Evolutionary conservation across 23 tunicate genomes (phyloP), one percentile per base, ranked within the genome.

Genomic region (Trididemnum miniatum): DNA sequence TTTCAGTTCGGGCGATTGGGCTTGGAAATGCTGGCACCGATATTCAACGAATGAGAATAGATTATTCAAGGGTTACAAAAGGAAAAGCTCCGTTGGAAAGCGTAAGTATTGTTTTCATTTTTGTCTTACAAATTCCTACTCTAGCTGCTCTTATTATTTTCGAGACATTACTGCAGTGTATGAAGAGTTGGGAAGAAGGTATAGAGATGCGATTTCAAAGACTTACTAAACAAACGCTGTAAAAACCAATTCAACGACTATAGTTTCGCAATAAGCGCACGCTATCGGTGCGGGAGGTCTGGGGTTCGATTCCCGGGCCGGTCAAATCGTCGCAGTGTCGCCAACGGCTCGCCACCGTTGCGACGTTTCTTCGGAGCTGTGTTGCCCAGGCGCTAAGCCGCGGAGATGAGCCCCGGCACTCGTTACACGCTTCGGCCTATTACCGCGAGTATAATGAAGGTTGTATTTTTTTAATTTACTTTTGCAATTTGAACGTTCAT

Each of bases 271-370:
- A n/a, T n/a, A n/a, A n/a, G n/a, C n/a, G n/a, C n/a, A n/a, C n/a
- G n/a, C n/a, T n/a, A n/a, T n/a, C n/a, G n/a, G n/a, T n/a, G 54
- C 54, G 54, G 54, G 54, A 44, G 54, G 54, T 44, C 54, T 44
- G 54, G 15, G 54, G 54, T 44, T 44, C 54, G 15, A 44, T 9
- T 44, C 54, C 15, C 15, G 54, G 54, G 54, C 54, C 54, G 54
- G 54, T 44, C 54, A 44, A 44, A 44, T 44, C 54, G 54, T 7
- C 54, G 15, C 54, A 44, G 54, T 44, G 54, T 44, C 15, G 54
- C 15, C 54, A 44, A 44, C 54, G 54, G 54, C 54, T 7, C 54
- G 54, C 54, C 54, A 44, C 54, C 54, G 54, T 15, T 44, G 54
- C 54, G 54, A 44, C 54, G 15, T 44, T 44, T 44, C 54, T 44